Conservation (phyloP, 2,797 vertebrate genomes). For the Taenioides sp. region DNA sequence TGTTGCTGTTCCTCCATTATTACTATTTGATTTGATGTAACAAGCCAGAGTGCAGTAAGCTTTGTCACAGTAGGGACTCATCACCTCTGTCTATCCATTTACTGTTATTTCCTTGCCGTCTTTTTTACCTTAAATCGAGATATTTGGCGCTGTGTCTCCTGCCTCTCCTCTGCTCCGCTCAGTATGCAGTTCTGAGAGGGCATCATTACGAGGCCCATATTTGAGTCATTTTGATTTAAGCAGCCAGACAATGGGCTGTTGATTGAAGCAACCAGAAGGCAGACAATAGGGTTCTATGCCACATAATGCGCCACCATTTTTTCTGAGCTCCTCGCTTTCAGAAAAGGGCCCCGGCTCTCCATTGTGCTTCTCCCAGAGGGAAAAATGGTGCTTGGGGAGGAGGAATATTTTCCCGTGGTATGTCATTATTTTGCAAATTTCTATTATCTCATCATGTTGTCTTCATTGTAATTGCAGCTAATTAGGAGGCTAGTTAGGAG, state of each 20-base stretch:
- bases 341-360: constrained; percentile 93
- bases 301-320: constrained; percentile 99
- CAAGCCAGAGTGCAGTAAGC: constrained; percentile 75
- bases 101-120: constrained; percentile 26
- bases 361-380: constrained; percentile 85
- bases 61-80: constrained; percentile 64
- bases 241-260: constrained; percentile 99
- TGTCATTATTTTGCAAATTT: constrained; percentile 99
- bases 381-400: constrained; percentile 99
- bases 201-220: constrained; percentile 99
- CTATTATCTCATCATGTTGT: constrained; percentile 99
- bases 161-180: constrained; percentile 80
- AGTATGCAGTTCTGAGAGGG: constrained; percentile 94
- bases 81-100: constrained; percentile 67
- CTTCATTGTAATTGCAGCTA: constrained; percentile 99
- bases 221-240: constrained; percentile 99
- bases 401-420: constrained; percentile 99
- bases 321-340: constrained; percentile 80
- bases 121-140: constrained; percentile 15
- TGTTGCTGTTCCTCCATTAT: constrained; percentile 79
- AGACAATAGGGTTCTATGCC: constrained; percentile 99
- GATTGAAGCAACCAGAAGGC: constrained; percentile 99
- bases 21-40: constrained; percentile 77
- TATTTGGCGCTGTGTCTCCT: constrained; percentile 23
- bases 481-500: constrained; percentile 99